Conservation (phyloP, 2,888 invertebrate species). For the Apoderus coryli region DNA sequence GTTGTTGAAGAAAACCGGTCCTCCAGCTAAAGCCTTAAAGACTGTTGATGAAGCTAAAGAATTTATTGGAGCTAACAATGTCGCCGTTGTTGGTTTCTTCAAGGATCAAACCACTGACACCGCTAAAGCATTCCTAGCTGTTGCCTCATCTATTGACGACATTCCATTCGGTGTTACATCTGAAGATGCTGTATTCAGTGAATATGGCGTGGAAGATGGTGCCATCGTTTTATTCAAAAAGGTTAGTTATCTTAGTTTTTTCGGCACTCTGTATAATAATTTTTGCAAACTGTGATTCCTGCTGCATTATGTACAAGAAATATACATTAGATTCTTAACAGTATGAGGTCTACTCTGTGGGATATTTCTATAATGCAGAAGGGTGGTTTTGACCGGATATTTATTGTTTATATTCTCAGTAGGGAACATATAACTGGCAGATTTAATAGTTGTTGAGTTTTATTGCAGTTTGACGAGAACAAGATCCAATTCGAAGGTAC, state of each 20-base stretch:
- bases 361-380: too few species aligned
- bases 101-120: conserved; percentile 60
- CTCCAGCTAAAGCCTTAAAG: conserved; percentile 69
- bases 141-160: conserved; percentile 73
- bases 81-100: conserved; percentile 85
- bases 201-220: conserved; percentile 67
- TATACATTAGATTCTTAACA: conserved; percentile 8
- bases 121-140: conserved; percentile 72
- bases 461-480: conserved; percentile 69
- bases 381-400: too few species aligned
- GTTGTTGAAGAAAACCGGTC: conserved; percentile 95
- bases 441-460: too few species aligned
- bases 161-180: conserved; percentile 76
- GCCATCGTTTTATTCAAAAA: conserved; percentile 83
- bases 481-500: conserved; percentile 60
- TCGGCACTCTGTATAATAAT: too few species aligned
- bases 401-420: too few species aligned
- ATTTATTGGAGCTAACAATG: conserved; percentile 65
- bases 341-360: neutral
- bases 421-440: too few species aligned
- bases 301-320: too few species aligned
- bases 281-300: too few species aligned
- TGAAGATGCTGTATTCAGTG: conserved; percentile 60
- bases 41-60: conserved; percentile 70
- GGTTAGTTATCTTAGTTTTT: conserved; percentile 35